Percentiles rank a stretch among this genome's conserved stretches.
phyloP scores from a whole-genome alignment of 2,888 invertebrate species.

The Drosophila heteroneura region DNA sequence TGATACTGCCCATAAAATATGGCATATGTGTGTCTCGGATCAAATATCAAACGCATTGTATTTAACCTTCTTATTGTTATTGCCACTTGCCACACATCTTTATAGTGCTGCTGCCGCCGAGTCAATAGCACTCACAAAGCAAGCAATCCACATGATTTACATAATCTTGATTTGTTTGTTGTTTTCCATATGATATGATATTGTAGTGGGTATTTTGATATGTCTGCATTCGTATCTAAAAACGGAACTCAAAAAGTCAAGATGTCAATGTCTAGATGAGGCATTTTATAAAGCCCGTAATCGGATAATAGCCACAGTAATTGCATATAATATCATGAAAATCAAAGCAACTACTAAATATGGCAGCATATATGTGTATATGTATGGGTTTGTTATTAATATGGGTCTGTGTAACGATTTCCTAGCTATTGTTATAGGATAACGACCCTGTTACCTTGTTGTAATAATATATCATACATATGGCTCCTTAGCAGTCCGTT shows the following conservation, averaged over 20 bases:
- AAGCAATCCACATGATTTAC: constrained; percentile 46
- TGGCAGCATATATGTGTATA: constrained; percentile 8
- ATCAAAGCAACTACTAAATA: constrained; percentile 16
- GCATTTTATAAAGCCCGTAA: constrained; percentile 40
- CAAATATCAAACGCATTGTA: constrained; percentile 51
- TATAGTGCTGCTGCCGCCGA: constrained; percentile 36
- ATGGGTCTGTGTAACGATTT: constrained; percentile 66
- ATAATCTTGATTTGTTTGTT: constrained; percentile 46
- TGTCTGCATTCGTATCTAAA: constrained; percentile 8
- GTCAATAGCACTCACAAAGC: constrained; percentile 50
- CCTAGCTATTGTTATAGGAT: constrained; percentile 77
- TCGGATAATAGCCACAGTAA: constrained; percentile 18
- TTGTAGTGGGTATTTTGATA: constrained; percentile 13
- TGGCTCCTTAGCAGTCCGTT: constrained; percentile 42
- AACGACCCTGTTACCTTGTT: constrained; percentile 71
- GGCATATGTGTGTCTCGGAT: constrained; percentile 25
- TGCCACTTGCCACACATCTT: constrained; percentile 68
- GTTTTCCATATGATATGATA: background rate
- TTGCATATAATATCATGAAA: constrained; percentile 25
- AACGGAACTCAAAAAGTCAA: constrained; percentile 9
- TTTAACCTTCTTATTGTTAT: constrained; percentile 73
- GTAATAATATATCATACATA: constrained; percentile 45
- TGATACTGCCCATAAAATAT: constrained; percentile 28
- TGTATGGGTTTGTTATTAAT: constrained; percentile 23
- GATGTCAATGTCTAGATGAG: constrained; percentile 34